Base-by-base conservation (phyloP, 2,113 vertebrate genomes). In the Tupaia chinensis region DNA sequence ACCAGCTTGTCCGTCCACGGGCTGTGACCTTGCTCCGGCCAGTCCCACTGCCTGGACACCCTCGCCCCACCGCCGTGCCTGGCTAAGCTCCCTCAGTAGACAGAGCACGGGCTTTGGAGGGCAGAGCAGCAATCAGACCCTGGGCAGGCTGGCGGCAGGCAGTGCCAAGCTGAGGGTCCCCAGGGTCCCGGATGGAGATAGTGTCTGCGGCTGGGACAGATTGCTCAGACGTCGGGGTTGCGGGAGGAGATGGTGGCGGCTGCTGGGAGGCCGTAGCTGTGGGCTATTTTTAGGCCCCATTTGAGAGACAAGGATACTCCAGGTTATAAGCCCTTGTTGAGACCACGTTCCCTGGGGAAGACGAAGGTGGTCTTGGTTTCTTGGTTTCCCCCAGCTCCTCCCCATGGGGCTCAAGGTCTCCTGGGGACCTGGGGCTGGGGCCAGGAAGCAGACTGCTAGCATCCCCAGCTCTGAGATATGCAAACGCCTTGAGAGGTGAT, bases 241-340 rank as follows among this genome's bases (percentile, higher is more conserved):
- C 2, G 11, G 11, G 66, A 88, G 94, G 92, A 95, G 80, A 77
- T 54, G 85, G 85, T 25, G 92, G 77, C 4, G 23, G 81, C 95
- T 94, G 86, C 73, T 91, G 89, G 95, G 91, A 97, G 82, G 90
- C 95, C 96, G 81, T 72, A 95, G 87, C 34, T 16, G 80, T 66
- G 95, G 92, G 79, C 95, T 98, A 97, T 96, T 97, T 98, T 96
- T 97, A 97, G 95, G 74, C 22, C 94, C 54, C 93, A 86, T 85
- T 94, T 93, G 82, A 97, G 61, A 97, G 73, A 92, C 69, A 79
- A 93, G 82, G 79, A 95, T 93, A 86, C 97, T 97, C 14, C 12
- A 20, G 93, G 96, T 94, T 95, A 94, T 6, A 79, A 96, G 86
- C 63, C 93, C 79, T 76, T 65, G 69, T 86, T 82, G 76, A 96